These are phyloP conservation scores for Dryomyza anilis DNA, from an alignment of 2,888 invertebrate species.

Conservation along the genomic window DNA sequence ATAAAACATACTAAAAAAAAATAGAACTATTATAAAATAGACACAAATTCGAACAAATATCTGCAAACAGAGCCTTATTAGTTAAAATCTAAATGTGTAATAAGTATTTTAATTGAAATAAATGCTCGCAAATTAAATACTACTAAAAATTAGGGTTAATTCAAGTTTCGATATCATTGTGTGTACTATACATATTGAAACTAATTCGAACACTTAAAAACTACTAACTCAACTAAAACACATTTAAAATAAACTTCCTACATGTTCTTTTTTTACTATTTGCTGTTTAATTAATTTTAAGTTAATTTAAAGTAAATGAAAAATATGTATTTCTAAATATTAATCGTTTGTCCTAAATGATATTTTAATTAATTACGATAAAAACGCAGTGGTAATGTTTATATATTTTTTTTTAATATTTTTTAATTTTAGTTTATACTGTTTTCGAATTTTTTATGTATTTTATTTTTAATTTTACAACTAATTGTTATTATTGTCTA, in stretches of 20 bases:
- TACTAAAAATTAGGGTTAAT: neutral
- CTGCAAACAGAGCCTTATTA: constrained; percentile 2
- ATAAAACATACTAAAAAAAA: too few species aligned
- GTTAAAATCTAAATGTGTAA: constrained; percentile 10
- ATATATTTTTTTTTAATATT: neutral
- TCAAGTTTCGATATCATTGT: too few species aligned
- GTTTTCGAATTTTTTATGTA: constrained; percentile 17
- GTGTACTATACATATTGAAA: too few species aligned
- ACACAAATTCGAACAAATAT: neutral
- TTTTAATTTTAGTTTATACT: too few species aligned
- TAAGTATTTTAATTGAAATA: neutral
- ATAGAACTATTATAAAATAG: too few species aligned
- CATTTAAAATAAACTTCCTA: neutral
- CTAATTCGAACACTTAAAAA: too few species aligned
- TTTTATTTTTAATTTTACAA: constrained; percentile 17
- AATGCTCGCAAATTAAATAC: neutral
- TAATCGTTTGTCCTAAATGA: neutral
- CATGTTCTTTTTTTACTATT: neutral
- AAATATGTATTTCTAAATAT: neutral
- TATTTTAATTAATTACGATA: neutral
- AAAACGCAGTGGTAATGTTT: neutral
- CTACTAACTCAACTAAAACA: too few species aligned
- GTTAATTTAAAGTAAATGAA: neutral
- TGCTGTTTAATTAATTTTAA: neutral
- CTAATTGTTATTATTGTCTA: constrained; percentile 12